Conservation (phyloP, 2,888 invertebrate genomes). For the Beris morrisii region DNA sequence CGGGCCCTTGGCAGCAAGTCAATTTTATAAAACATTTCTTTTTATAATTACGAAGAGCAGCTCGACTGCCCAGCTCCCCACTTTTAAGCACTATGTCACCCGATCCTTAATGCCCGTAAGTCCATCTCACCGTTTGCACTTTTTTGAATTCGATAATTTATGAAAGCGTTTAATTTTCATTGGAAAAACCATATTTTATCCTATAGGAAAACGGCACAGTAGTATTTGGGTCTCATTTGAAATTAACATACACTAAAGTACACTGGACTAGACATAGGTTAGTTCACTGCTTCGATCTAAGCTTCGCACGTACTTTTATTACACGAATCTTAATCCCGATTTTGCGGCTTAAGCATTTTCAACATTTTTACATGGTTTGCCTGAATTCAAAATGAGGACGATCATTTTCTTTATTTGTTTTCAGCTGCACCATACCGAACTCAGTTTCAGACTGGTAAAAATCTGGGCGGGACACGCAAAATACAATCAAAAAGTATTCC, state of each 20-base stretch:
- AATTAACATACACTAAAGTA: too few relatives aligned
- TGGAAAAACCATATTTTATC: slow-evolving; percentile 9
- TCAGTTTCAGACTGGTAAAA: slow-evolving; percentile 41
- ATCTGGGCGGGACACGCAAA: slow-evolving; percentile 47
- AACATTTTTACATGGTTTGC: too few relatives aligned
- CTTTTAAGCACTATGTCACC: slow-evolving; percentile 44
- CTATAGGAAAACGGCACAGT: too few relatives aligned
- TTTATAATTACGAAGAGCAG: slow-evolving; percentile 31
- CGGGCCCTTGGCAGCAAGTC: slow-evolving; percentile 50
- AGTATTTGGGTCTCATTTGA: too few relatives aligned
- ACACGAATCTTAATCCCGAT: too few relatives aligned
- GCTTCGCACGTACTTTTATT: too few relatives aligned
- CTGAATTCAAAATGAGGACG: too few relatives aligned
- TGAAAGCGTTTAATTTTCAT: slow-evolving; percentile 28
- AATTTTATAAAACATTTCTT: slow-evolving; percentile 38
- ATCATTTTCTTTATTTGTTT: slow-evolving; percentile 18
- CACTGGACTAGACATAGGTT: too few relatives aligned
- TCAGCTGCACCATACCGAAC: slow-evolving; percentile 39
- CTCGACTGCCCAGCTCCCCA: slow-evolving; percentile 33
- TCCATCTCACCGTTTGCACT: slow-evolving; percentile 47
- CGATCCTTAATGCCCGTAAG: slow-evolving; percentile 41
- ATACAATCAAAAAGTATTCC: slow-evolving; percentile 31
- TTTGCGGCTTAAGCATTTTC: too few relatives aligned
- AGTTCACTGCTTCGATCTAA: too few relatives aligned
- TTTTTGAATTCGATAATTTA: slow-evolving; percentile 41